Base-by-base conservation (phyloP, 2,888 invertebrate genomes). In the Octonoba sinensis region DNA sequence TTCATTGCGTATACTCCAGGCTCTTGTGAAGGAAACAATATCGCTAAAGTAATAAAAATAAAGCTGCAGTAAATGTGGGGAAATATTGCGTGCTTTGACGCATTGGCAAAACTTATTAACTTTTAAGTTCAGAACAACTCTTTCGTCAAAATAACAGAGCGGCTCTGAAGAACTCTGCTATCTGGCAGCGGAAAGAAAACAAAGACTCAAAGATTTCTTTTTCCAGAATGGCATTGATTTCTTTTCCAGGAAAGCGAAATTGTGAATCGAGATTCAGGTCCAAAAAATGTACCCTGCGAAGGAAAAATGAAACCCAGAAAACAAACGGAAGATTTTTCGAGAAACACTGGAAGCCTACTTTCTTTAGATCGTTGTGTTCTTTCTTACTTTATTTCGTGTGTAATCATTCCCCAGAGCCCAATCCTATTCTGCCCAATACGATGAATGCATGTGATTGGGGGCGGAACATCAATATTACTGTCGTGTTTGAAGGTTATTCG, bases 181-280 rank as follows among this genome's bases (percentile, higher is more conserved):
- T 65, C 47, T 36, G 36, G 6, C 36, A 36, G 36, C 8, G 36
- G 36, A 36, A 36, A 36, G 36, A 36, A 36, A 36, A 36, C 36
- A 36, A 36, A 8, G 36, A 36, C 8, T 36, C 36, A 36, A 36
- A 36, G 36, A 36, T 36, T 8, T 11, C 65, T 65, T 57, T 66
- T 65, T 47, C 18, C 44, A 60, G 60, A 75, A 51, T 44, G 66
- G 67, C 75, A 75, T 75, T 75, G 75, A 75, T 75, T 75, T 75
- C 75, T 75, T 75, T 60, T 51, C 22, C 49, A 36, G 27, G 67
- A 75, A 75, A 75, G 65, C 74, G 74, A 74, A 75, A 75, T 60
- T 75, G 67, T 67, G 75, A 75, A 75, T 75, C 60, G 59, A 75
- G 75, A 75, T 75, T 75, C 67, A 67, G 67, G 75, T 49, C 66